phyloP scores from a whole-genome alignment of 2,113 vertebrate genomes.

The Madoqua kirkii region DNA sequence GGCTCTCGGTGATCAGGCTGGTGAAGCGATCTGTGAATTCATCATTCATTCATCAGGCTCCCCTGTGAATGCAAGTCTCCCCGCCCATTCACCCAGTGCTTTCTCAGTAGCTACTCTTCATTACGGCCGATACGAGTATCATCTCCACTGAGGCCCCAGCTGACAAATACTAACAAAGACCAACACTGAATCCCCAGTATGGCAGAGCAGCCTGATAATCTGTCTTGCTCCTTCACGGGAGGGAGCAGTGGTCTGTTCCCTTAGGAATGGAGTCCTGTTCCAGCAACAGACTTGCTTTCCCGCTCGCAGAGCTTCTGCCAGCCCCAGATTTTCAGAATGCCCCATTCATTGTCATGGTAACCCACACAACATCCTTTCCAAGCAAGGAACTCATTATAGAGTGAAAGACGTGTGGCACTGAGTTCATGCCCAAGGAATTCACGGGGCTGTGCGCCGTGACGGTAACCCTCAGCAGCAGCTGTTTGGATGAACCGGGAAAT shows the following conservation, averaged over 20 bases:
- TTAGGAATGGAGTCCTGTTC: background rate
- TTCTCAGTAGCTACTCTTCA: background rate
- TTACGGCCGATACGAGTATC: fast-evolving
- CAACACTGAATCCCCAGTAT: background rate
- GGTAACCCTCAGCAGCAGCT: background rate
- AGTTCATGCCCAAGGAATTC: background rate
- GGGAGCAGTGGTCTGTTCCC: too few species aligned
- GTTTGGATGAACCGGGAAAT: background rate
- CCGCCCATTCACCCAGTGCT: background rate
- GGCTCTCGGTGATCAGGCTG: background rate
- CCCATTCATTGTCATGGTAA: slow-evolving; percentile 34
- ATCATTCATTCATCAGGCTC: background rate
- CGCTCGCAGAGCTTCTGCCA: background rate
- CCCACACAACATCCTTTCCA: background rate
- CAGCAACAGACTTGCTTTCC: background rate
- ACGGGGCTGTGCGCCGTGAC: fast-evolving
- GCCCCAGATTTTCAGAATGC: slow-evolving; percentile 22
- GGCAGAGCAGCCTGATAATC: background rate
- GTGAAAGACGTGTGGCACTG: background rate
- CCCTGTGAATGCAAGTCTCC: too few species aligned
- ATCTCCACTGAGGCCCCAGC: background rate
- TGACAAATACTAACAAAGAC: background rate
- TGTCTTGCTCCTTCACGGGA: background rate
- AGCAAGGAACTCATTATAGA: background rate
- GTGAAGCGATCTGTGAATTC: background rate